Conservation (phyloP, 1,140 invertebrate species). For the Dysdera silvatica region DNA sequence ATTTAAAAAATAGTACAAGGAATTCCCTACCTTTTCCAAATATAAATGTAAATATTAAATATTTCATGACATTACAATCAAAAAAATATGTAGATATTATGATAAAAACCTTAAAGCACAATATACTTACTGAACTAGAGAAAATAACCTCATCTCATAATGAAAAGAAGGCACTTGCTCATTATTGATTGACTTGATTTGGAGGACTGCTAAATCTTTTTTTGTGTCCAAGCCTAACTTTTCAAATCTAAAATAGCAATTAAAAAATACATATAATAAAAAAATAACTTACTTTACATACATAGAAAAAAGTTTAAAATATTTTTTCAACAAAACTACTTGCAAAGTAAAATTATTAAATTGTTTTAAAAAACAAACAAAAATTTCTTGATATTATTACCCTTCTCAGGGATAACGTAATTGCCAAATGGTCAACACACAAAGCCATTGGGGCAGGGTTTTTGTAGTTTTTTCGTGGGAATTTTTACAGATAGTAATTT, state of each 20-base stretch:
- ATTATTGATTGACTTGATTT: conserved; percentile 56
- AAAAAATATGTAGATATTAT: conserved; percentile 15
- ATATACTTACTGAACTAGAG: conserved; percentile 68
- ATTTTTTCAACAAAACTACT: too few species aligned
- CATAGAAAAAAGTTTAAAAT: too few species aligned
- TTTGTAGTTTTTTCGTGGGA: too few species aligned
- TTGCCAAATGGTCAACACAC: too few species aligned
- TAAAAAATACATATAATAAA: not conserved
- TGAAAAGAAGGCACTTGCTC: conserved; percentile 72
- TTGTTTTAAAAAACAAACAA: too few species aligned
- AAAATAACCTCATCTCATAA: conserved; percentile 81
- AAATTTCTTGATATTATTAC: too few species aligned
- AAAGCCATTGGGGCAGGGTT: too few species aligned
- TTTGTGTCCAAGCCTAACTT: conserved; percentile 71
- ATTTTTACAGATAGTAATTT: too few species aligned
- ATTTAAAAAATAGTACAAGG: not conserved
- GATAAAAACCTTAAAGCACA: conserved; percentile 13
- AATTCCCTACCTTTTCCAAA: conserved; percentile 1
- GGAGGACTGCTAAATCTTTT: conserved; percentile 80
- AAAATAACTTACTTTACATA: too few species aligned
- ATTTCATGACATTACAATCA: not conserved
- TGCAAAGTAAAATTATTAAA: too few species aligned
- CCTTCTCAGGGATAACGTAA: too few species aligned
- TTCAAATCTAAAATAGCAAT: conserved; percentile 58
- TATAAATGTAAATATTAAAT: not conserved